Evolutionary conservation across 2,888 invertebrate species (phyloP), one percentile per base, ranked within the genome.

Genomic region (Nasonia oneida): DNA sequence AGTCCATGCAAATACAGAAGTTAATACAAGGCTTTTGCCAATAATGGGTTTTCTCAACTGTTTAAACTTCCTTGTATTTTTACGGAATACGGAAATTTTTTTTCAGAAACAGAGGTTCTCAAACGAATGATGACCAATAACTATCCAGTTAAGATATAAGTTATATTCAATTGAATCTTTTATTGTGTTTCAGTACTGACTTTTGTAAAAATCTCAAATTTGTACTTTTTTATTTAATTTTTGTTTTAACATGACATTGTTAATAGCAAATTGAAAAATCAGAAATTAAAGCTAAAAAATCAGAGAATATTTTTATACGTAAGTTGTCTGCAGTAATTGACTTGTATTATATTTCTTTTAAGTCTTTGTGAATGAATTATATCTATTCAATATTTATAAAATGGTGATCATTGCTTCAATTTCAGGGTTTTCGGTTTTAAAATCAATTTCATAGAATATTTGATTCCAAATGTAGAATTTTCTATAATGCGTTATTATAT

Each of bases 1-100:
- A 83, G 82, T 83, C 39, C 75, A 64, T 18, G 61, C n/a, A 39
- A 70, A 79, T 29, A 33, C 18, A 33, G 2, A n/a, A 33, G 12
- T n/a, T n/a, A 18, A 1, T 42, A 57, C n/a, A 61, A 61, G 6
- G 15, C n/a, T n/a, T 39, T 6, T 39, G 5, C 67, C 12, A 12
- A 4, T 2, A 67, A 67, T 14, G 3, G 14, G 23, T 29, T 67
- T 29, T 67, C 67, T 1, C 33, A 29, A 1, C 33, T 29, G 29
- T 67, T 67, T 23, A 23, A 67, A 29, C 33, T 33, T 67, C 12
- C 3, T 67, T 3, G 10, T 67, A 64, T 42, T 3, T 18, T 64
- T 8, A n/a, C 10, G 29, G 37, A 57, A 53, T 37, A 37, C 37
- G 37, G 37, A 37, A 4, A 29, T 29, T 29, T 29, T 29, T 29